Base-by-base conservation (phyloP, 1,140 invertebrate species). In the Brachionus manjavacas region DNA sequence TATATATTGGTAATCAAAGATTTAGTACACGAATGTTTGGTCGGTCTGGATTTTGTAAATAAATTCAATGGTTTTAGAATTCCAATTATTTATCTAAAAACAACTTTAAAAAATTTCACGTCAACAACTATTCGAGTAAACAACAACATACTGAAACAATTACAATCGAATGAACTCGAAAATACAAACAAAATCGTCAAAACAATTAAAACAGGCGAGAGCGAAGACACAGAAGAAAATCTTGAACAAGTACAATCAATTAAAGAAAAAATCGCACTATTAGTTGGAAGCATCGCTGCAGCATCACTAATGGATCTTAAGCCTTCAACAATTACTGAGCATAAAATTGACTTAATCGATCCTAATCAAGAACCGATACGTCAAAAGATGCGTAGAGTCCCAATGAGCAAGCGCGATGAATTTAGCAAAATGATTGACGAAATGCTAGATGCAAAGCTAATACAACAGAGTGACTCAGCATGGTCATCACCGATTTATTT, bases 391-490 rank as follows among this genome's bases (percentile, higher is more conserved):
- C 20, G 60, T 7, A 0, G 60, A 66, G 25, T 66, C 12, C 60
- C 60, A 8, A 4, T 25, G 20, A 66, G 60, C 16, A 66, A 66
- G 60, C 12, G 60, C 4, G 60, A 23, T 9, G 60, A 66, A 66
- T 66, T 66, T 28, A 23, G 25, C 6, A 66, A 66, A 28, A 66
- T 66, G 60, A 23, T 80, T 20, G 76, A 80, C 16, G 46, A 49
- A 35, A 80, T 80, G 76, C 25, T 80, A 14, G 46, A 86, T 41
- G 35, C 66, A 43, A 84, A 52, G 39, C 79, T 87, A 8, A 86
- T 86, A 70, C 60, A 84, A 85, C 83, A 41, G 4, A 35, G 46
- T 31, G 2, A 49, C 11, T 55, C 70, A 16, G 11, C 43, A 14
- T 76, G 72, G 72, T 20, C 35, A 16, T 76, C 72, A 76, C 72